Conservation (phyloP, 2,113 vertebrate genomes). For the Kobus ellipsiprymnus region DNA sequence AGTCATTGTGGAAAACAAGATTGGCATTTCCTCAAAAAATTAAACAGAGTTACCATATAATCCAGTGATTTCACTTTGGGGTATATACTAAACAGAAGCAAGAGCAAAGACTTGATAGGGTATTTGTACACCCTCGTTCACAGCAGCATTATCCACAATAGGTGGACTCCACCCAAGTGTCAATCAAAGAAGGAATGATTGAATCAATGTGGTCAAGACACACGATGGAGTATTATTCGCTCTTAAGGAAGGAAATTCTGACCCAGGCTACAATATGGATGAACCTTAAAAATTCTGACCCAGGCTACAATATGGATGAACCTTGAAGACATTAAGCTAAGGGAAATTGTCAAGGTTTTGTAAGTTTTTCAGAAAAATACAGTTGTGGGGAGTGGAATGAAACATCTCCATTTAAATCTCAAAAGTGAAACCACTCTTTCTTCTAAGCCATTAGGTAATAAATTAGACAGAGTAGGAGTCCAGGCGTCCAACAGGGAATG, state of each 20-base stretch:
- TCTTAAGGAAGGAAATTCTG: background rate
- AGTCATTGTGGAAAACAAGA: background rate
- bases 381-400: background rate
- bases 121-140: background rate
- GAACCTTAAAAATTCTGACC: background rate
- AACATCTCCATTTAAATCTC: conserved; percentile 17
- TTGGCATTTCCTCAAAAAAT: background rate
- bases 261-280: too few species aligned
- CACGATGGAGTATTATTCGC: background rate
- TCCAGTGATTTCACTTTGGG: background rate
- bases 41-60: background rate
- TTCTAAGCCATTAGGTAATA: conserved; percentile 20
- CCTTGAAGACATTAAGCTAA: background rate
- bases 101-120: background rate
- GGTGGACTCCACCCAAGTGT: background rate
- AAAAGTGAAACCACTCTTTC: conserved; percentile 38
- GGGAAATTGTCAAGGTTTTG: conserved; percentile 24
- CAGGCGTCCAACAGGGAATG: fast-evolving
- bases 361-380: background rate
- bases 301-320: background rate
- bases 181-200: background rate
- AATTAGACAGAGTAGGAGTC: background rate
- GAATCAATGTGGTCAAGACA: background rate
- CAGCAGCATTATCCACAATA: background rate
- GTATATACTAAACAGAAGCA: background rate